Conservation (phyloP, 2,113 vertebrate species). For the Speoplatyrhinus poulsoni region DNA sequence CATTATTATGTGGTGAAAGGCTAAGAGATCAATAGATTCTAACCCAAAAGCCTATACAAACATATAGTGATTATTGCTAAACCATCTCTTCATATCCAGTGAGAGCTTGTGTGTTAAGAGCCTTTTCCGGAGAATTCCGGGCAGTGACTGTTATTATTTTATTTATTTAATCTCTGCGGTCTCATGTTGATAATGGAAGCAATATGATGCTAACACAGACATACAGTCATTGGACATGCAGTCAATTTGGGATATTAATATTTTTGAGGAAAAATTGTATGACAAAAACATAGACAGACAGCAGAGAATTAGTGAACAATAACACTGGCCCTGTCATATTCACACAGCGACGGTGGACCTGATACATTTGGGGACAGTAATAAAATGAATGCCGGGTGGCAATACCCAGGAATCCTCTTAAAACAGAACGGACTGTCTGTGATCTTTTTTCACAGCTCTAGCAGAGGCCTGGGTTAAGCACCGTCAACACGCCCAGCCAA, state of each 20-base stretch:
- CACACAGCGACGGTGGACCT: neutral
- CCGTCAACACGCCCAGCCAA: slow-evolving; percentile 15
- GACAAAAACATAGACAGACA: neutral
- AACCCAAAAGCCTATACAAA: slow-evolving; percentile 17
- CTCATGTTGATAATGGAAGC: slow-evolving; percentile 16
- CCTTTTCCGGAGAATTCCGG: slow-evolving; percentile 27
- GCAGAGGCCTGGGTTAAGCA: slow-evolving; percentile 35
- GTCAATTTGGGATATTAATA: neutral
- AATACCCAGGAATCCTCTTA: slow-evolving; percentile 17
- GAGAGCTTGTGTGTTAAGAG: slow-evolving; percentile 30
- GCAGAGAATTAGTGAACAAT: neutral
- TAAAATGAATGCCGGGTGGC: slow-evolving; percentile 34
- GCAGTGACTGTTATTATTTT: slow-evolving; percentile 57
- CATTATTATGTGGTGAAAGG: neutral
- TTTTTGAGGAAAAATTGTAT: neutral
- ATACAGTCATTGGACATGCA: neutral
- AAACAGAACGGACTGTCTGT: slow-evolving; percentile 13
- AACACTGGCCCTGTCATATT: slow-evolving; percentile 3
- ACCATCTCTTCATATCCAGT: slow-evolving; percentile 33
- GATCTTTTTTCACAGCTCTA: slow-evolving; percentile 4
- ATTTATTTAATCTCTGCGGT: slow-evolving; percentile 16
- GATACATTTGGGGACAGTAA: slow-evolving; percentile 3
- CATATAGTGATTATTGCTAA: slow-evolving; percentile 17
- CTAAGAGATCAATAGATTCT: neutral
- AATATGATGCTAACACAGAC: neutral